Base-by-base conservation (phyloP, 2,888 invertebrate genomes). In the Aspidiotus rigidus region DNA sequence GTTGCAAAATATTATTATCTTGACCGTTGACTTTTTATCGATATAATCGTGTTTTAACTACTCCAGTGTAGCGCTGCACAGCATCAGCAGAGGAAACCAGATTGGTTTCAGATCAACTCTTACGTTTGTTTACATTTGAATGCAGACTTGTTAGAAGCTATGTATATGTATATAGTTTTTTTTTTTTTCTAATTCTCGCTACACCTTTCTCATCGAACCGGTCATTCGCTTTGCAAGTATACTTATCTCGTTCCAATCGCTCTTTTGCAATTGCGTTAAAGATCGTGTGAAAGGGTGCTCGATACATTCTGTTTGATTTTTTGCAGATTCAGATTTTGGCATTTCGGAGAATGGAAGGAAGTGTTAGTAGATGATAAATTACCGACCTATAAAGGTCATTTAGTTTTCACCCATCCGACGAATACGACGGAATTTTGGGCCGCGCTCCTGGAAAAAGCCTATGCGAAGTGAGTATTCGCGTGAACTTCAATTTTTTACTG, bases 311-410 rank as follows among this genome's bases (percentile, higher is more conserved):
- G 49, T 49, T 49, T 49, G 49, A 13, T n/a, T 49, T 62, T 40
- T n/a, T 44, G 55, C 78, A 86, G 86, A 77, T 88, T 88, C 79
- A 79, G 84, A 42, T 88, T 90, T 79, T 90, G 90, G 89, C 86
- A 87, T 79, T 89, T 87, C 78, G 89, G 88, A 9, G 82, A 83
- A 75, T 90, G 89, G 89, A 83, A 83, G 72, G 88, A 89, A 76
- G 83, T 90, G 67, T 77, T 84, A 40, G 83, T 90, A 69, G 90
- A 90, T 79, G 90, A 90, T 79, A 82, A 85, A 74, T 80, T 90
- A 74, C 89, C 90, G 57, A 85, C 86, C 11, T 83, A 84, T 76
- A 83, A 83, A 75, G 84, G 85, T 62, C 80, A 85, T 69, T 81
- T 86, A 39, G 80, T 86, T 64, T 84, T 83, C 75, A 80, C 85